Conservation (phyloP, 2,113 vertebrate genomes). For the Oreocharis arfaki region DNA sequence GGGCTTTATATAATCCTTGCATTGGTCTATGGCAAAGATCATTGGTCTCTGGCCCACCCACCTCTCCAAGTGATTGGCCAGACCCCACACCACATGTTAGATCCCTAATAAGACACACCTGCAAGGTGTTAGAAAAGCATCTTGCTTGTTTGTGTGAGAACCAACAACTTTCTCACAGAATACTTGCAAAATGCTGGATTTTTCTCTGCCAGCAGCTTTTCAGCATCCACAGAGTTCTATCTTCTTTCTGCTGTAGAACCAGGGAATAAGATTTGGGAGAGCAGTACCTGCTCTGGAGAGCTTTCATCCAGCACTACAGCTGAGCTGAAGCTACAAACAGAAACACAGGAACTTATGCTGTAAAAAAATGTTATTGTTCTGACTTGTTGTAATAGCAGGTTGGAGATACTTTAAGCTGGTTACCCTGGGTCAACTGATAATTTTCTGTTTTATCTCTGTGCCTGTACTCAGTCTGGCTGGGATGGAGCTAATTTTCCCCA, state of each 20-base stretch:
- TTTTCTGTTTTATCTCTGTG: background rate
- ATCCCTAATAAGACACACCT: too few relatives aligned
- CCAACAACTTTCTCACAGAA: too few relatives aligned
- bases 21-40: too few relatives aligned
- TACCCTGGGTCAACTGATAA: background rate
- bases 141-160: too few relatives aligned
- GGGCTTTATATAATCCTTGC: too few relatives aligned
- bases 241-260: background rate
- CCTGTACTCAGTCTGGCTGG: background rate
- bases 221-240: too few relatives aligned
- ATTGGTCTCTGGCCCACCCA: too few relatives aligned
- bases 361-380: background rate
- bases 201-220: too few relatives aligned
- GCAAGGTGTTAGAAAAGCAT: too few relatives aligned
- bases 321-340: background rate
- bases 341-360: background rate
- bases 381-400: background rate
- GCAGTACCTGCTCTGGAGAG: background rate
- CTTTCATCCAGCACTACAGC: background rate
- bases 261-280: background rate
- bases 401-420: background rate
- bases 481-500: background rate
- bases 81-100: too few relatives aligned
- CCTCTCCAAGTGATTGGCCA: too few relatives aligned
- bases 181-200: too few relatives aligned